A percentile compares a stretch with the other conserved stretches of the same genome.
Conservation (phyloP, 2,113 vertebrate species). For the Trachemys scripta region DNA sequence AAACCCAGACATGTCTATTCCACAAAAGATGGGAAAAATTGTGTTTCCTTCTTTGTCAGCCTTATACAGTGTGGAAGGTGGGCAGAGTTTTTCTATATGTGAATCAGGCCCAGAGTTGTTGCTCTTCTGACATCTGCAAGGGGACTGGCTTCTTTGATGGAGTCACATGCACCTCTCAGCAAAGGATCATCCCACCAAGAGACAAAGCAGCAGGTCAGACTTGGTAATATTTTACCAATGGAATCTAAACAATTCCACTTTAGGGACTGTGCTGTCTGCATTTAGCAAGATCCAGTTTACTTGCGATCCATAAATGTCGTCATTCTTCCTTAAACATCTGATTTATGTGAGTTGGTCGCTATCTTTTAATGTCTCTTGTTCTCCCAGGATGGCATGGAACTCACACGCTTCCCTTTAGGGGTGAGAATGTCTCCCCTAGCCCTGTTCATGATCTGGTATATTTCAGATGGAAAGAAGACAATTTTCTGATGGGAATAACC, state of each 20-base stretch:
- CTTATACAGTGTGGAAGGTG: not conserved
- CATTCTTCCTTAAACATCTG: constrained; percentile 50
- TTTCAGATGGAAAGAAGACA: not conserved
- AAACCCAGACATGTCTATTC: not conserved
- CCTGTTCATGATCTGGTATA: not conserved
- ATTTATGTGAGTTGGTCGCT: constrained; percentile 2
- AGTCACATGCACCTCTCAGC: not conserved
- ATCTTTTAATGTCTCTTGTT: not conserved
- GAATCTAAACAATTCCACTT: not conserved
- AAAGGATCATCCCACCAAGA: not conserved
- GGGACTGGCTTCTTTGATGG: not conserved
- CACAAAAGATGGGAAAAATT: not conserved
- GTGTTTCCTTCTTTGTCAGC: not conserved
- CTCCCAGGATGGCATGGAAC: not conserved
- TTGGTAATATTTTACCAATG: not conserved
- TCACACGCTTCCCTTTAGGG: not conserved
- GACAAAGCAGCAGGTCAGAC: not conserved
- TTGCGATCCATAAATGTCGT: constrained; percentile 19
- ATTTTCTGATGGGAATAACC: not conserved
- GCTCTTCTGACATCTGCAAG: not conserved
- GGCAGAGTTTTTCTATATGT: not conserved
- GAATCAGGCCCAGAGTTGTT: not conserved
- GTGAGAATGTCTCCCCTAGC: not conserved
- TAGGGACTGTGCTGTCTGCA: not conserved
- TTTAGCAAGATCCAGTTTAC: constrained; percentile 42